These are phyloP conservation scores for Upupa epops DNA, from an alignment of 2,113 vertebrate genomes.

Conservation along the genomic window DNA sequence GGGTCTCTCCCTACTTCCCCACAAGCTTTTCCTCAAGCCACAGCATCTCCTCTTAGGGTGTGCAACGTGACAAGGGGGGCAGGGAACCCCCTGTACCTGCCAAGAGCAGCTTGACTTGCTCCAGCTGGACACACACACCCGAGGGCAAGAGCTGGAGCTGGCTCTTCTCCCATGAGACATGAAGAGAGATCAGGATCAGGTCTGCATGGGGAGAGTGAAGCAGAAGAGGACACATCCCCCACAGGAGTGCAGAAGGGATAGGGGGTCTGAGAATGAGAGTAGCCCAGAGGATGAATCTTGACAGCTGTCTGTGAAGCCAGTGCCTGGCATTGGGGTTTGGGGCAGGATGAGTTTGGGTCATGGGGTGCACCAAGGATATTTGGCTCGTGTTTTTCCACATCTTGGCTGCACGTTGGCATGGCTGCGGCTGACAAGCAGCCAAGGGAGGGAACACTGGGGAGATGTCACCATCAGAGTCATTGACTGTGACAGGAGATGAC, in stretches of 20 bases:
- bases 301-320: background rate
- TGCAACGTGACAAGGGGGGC: fast-evolving
- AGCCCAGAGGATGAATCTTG: background rate
- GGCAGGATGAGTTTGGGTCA: background rate
- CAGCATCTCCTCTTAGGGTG: fast-evolving
- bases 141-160: fast-evolving
- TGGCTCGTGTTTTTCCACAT: conserved; percentile 6
- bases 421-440: background rate
- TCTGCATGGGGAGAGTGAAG: background rate
- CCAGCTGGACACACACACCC: background rate
- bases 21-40: background rate
- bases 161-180: background rate
- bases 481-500: background rate
- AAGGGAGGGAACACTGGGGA: background rate
- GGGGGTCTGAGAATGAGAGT: background rate
- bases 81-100: fast-evolving
- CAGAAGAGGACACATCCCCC: background rate
- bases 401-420: background rate
- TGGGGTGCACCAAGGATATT: background rate
- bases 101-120: background rate
- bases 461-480: background rate
- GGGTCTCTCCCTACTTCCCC: background rate
- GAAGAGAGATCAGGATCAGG: background rate
- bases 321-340: background rate
- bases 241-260: background rate